Percentiles rank a stretch among this genome's conserved stretches.
phyloP scores from a whole-genome alignment of 2,888 invertebrate species.

The Ophonus ardosiacus region DNA sequence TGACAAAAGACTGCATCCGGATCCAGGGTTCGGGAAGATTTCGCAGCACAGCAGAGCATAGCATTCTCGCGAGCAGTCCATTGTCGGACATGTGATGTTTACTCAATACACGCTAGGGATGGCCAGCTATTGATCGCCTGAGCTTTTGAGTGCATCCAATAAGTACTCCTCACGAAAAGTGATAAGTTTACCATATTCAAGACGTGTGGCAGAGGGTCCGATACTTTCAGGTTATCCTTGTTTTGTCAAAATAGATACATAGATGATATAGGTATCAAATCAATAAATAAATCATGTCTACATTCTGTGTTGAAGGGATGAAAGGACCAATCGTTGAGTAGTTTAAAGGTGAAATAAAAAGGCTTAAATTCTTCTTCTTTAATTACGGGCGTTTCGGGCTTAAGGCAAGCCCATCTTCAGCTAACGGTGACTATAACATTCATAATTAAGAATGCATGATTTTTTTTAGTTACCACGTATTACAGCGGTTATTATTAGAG shows the following conservation, averaged over 20 bases:
- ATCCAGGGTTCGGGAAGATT: neutral
- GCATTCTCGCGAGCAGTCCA: neutral
- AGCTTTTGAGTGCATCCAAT: conserved; percentile 40
- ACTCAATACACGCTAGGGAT: conserved; percentile 37
- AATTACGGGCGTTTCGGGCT: too few relatives aligned
- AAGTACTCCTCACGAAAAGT: conserved; percentile 16
- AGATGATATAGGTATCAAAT: neutral
- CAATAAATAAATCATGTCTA: neutral
- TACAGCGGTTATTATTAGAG: too few relatives aligned
- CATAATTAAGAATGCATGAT: too few relatives aligned
- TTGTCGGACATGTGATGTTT: conserved; percentile 41
- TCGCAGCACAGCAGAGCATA: conserved; percentile 17
- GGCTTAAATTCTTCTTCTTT: too few relatives aligned
- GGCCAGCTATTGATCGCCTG: conserved; percentile 30
- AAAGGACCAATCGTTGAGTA: too few relatives aligned
- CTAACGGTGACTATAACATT: too few relatives aligned
- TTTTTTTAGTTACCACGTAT: too few relatives aligned
- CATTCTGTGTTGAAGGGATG: too few relatives aligned
- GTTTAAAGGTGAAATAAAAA: too few relatives aligned
- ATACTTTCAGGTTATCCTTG: neutral
- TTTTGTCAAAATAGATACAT: neutral
- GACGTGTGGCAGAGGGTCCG: neutral
- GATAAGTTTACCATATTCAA: conserved; percentile 9
- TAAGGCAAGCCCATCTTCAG: too few relatives aligned
- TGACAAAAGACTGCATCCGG: conserved; percentile 29